phyloP scores from a whole-genome alignment of 2,888 invertebrate genomes.

The Crocallis elinguaria region DNA sequence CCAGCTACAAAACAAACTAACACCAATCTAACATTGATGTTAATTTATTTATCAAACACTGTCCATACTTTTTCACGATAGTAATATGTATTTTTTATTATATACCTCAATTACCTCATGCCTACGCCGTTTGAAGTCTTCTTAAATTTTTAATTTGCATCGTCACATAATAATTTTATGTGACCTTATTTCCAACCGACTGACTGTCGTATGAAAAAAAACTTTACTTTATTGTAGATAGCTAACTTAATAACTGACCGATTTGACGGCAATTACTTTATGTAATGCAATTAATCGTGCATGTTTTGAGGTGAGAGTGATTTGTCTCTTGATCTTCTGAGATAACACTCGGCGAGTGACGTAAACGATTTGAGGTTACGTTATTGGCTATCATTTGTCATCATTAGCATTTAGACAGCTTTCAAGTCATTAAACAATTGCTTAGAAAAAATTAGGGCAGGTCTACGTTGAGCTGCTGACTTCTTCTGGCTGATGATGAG shows the following conservation, averaged over 20 bases:
- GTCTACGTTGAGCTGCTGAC: too few relatives aligned
- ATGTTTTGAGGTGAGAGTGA: slow-evolving; percentile 25
- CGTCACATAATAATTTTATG: too few relatives aligned
- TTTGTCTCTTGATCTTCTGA: slow-evolving; percentile 17
- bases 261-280: slow-evolving; percentile 34
- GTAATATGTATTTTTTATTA: too few relatives aligned
- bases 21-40: too few relatives aligned
- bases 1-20: too few relatives aligned
- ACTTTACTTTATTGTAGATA: slow-evolving; percentile 24
- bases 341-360: slow-evolving; percentile 6
- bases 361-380: slow-evolving; percentile 7
- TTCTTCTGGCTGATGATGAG: too few relatives aligned
- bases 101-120: too few relatives aligned
- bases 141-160: too few relatives aligned
- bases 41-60: too few relatives aligned
- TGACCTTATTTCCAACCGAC: slow-evolving; percentile 11
- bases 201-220: background rate
- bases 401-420: background rate
- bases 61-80: too few relatives aligned
- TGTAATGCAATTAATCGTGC: slow-evolving; percentile 35
- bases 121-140: too few relatives aligned
- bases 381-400: background rate
- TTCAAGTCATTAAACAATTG: background rate
- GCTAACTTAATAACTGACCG: slow-evolving; percentile 40
- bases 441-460: too few relatives aligned